phyloP scores from a whole-genome alignment of 2,113 vertebrate species.

The Enhydra lutris region DNA sequence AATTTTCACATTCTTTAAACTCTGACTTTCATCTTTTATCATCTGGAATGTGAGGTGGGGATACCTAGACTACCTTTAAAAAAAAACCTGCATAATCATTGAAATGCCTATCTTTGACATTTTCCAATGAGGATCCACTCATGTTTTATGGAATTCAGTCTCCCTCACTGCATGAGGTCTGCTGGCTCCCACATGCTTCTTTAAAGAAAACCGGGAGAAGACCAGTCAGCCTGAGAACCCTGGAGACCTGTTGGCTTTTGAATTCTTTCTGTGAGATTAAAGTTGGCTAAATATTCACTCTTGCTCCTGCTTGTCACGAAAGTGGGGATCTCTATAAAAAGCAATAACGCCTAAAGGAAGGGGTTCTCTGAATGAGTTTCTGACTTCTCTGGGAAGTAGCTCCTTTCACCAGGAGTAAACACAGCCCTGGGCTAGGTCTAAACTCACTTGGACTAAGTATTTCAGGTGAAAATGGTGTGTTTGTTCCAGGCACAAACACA shows the following conservation, averaged over 20 bases:
- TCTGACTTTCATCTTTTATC: neutral
- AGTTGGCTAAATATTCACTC: neutral
- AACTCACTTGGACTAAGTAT: neutral
- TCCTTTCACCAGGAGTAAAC: neutral
- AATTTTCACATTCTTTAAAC: neutral
- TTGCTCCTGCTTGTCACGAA: neutral
- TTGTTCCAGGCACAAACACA: neutral
- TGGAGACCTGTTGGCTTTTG: neutral
- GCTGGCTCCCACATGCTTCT: neutral
- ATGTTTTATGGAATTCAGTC: neutral
- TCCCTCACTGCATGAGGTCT: neutral
- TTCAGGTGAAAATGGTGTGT: neutral
- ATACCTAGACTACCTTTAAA: neutral
- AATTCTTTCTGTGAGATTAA: neutral
- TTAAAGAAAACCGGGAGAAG: neutral
- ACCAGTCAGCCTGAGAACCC: neutral
- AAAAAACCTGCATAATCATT: neutral
- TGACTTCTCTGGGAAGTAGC: neutral
- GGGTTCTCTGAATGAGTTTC: neutral
- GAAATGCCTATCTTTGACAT: neutral
- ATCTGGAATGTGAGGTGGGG: neutral
- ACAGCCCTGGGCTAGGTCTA: neutral
- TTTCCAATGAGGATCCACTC: neutral
- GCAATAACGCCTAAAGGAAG: neutral
- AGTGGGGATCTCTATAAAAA: neutral